Evolutionary conservation across 2,888 invertebrate genomes (phyloP).

Genomic region (Rutpela maculata): DNA sequence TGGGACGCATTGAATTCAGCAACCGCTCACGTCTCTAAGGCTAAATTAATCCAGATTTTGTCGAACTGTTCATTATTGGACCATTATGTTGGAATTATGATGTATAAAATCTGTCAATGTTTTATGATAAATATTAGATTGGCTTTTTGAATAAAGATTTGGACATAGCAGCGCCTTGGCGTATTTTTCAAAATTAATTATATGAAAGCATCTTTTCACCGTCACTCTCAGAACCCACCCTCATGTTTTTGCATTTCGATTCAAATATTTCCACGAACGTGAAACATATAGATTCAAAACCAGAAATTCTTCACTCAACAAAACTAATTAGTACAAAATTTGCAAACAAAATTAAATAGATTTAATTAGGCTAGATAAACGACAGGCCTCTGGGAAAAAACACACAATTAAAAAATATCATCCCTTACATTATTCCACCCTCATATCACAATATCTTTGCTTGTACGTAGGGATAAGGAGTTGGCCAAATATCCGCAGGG

Average conservation of each 20-base stretch:
- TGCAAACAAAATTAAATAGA: background rate
- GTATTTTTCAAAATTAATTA: no score
- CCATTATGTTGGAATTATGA: no score
- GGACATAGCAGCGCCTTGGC: no score
- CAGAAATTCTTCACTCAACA: background rate
- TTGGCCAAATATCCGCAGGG: slow-evolving; percentile 66
- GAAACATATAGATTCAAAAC: background rate
- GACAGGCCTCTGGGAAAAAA: slow-evolving; percentile 1
- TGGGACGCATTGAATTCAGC: no score
- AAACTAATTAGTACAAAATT: background rate
- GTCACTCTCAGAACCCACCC: background rate
- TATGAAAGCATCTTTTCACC: background rate
- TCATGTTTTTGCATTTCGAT: background rate
- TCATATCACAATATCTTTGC: slow-evolving; percentile 33
- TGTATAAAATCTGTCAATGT: no score
- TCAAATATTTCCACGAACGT: background rate
- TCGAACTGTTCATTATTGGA: no score
- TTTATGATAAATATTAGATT: no score
- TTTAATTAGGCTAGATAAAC: background rate
- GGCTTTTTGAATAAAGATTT: no score
- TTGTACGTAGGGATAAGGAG: slow-evolving; percentile 42
- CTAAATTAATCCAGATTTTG: no score
- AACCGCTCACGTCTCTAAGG: no score
- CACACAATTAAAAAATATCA: slow-evolving; percentile 31
- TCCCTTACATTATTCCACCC: slow-evolving; percentile 33